Conservation (phyloP, 2,797 vertebrate genomes). For the Aeoliscus strigatus region DNA sequence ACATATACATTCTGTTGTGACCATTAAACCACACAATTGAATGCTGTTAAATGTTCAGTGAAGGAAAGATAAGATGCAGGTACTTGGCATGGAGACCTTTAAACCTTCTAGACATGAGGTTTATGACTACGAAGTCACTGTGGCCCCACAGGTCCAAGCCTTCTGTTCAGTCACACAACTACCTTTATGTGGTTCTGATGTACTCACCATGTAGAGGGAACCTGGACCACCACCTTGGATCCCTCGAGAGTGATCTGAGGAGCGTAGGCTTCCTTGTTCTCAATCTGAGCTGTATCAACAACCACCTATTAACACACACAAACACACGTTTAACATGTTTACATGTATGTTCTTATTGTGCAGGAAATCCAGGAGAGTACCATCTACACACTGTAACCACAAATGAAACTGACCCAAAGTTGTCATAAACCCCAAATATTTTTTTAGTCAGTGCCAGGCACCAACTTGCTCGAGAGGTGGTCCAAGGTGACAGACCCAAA, state of each 20-base stretch:
- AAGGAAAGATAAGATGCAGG: too few relatives aligned
- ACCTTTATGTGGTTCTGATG: not conserved
- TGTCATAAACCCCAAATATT: too few relatives aligned
- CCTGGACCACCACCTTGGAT: conserved; percentile 92
- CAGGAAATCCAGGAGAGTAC: conserved; percentile 1
- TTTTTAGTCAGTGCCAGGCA: not conserved
- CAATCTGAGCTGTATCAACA: conserved; percentile 97
- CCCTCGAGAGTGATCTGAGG: conserved; percentile 96
- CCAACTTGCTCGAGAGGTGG: conserved; percentile 10
- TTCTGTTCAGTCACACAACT: not conserved
- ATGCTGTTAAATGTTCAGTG: too few relatives aligned
- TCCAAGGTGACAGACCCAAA: conserved; percentile 34
- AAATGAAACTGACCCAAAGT: too few relatives aligned
- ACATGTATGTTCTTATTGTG: too few relatives aligned
- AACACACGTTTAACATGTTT: conserved; percentile 5
- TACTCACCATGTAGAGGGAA: conserved; percentile 96
- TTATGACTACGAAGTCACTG: too few relatives aligned
- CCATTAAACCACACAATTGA: conserved; percentile 7
- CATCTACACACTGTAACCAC: not conserved
- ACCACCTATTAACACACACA: conserved; percentile 81
- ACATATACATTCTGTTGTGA: not conserved
- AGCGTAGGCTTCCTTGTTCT: conserved; percentile 97
- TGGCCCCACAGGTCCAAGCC: too few relatives aligned
- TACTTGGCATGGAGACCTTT: too few relatives aligned
- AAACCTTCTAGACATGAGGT: too few relatives aligned